Evolutionary conservation across 2,797 vertebrate genomes (phyloP), one percentile per base, ranked within the genome.

Genomic region (Alectoris magna): DNA sequence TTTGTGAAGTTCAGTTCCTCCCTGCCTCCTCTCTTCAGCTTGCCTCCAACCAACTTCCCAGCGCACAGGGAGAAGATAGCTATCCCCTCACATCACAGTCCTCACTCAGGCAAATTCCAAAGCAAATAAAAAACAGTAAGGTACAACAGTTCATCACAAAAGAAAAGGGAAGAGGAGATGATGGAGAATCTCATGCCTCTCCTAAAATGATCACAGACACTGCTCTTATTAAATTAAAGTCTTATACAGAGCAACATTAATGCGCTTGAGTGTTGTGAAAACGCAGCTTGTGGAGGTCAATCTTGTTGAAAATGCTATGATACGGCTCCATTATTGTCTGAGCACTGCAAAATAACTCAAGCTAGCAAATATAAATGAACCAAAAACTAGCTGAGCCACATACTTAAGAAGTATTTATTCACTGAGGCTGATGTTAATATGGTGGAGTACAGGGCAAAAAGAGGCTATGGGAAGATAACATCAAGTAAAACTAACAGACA

Each of bases 181-280:
- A 11, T 12, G 23, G 66, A 72, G 49, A 90, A 89, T 44, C 53
- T 71, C 62, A 68, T 17, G 53, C 56, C 86, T 84, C 79, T 48
- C 91, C 78, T 63, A 38, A 44, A 83, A 96, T 77, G 43, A 91
- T 88, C 90, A 74, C 38, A 95, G 89, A 59, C 66, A 56, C 67
- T 36, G 36, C 60, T 91, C 69, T 95, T 96, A 96, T 97, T 94
- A 96, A 95, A 97, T 88, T 91, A 94, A 96, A 96, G 91, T 41
- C 9, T 5, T 88, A 81, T 59, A 83, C 87, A 74, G 67, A 69
- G 83, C 56, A 93, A 62, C 72, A 94, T 29, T 79, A 91, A 91
- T 46, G 90, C 73, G 86, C 68, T 91, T 38, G 16, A 87, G 70
- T 83, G 74, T 53, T 82, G 82, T 38, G 62, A 88, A 91, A 91